Conservation (phyloP, 2,888 invertebrate species). For the Ophraella communa region DNA sequence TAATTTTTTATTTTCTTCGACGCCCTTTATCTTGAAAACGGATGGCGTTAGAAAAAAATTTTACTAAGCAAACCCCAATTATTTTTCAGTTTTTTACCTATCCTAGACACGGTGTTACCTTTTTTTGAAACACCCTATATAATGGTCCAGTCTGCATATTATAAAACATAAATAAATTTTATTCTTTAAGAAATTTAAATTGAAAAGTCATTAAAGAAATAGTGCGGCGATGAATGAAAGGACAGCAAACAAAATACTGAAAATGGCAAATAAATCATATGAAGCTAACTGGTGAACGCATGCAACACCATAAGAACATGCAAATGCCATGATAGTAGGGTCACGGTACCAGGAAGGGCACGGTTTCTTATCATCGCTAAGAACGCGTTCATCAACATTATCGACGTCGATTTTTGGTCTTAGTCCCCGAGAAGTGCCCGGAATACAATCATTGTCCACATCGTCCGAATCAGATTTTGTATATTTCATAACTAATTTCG, state of each 20-base stretch:
- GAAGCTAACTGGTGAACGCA: slow-evolving; percentile 74
- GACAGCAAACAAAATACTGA: slow-evolving; percentile 77
- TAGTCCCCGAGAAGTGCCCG: slow-evolving; percentile 7
- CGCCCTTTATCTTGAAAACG: no score
- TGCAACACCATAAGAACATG: slow-evolving; percentile 78
- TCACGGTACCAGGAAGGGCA: slow-evolving; percentile 64
- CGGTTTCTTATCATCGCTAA: slow-evolving; percentile 40
- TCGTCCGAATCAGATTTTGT: not conserved
- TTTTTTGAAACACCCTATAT: no score
- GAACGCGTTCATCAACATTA: slow-evolving; percentile 42
- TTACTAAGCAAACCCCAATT: no score
- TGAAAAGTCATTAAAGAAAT: slow-evolving; percentile 59
- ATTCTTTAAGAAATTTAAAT: not conserved
- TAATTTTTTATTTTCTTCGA: no score
- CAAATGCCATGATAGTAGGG: slow-evolving; percentile 73
- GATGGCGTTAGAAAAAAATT: no score
- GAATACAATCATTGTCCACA: not conserved
- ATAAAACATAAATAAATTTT: not conserved
- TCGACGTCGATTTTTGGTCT: slow-evolving; percentile 2
- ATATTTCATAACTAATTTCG: slow-evolving; percentile 29
- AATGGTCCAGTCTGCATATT: no score
- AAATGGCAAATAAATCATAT: slow-evolving; percentile 75
- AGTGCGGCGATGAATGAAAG: slow-evolving; percentile 74
- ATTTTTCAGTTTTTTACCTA: no score
- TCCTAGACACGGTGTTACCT: no score